Evolutionary conservation across 1,140 invertebrate genomes (phyloP), one percentile per base, ranked within the genome.

Genomic region (Matsumurasca onukii): DNA sequence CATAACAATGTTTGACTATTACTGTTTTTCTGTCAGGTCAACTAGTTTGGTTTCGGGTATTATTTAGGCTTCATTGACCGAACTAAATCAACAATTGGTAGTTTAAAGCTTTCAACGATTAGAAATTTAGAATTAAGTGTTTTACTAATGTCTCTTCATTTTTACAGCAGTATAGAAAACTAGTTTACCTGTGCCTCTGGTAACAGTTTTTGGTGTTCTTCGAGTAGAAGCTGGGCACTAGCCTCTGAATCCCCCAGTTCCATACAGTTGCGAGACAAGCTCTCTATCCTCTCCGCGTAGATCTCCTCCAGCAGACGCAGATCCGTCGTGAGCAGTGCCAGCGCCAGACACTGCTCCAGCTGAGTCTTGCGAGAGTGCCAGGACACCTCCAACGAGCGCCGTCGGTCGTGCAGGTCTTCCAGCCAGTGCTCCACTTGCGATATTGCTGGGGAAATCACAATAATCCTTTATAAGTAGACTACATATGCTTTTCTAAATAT

Each of bases 351-450:
- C 77, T 94, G 63, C 63, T 71, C 70, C 25, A 72, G 59, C 55
- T 74, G 69, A 12, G 67, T 70, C 68, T 73, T 72, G 5, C 71
- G 25, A 25, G 65, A 51, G 24, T 86, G 84, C 82, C 90, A 93
- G n/a, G 88, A 84, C 9, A 86, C 77, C 76, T 95, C 92, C 31
- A 95, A 80, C 69, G 85, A 80, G 70, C 87, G 85, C 71, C 93
- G 80, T 72, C 88, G 84, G 74, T 94, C 89, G 72, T 95, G 93
- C 22, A 95, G 80, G 31, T 84, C 83, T 75, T 93, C 90, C 70
- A 92, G 74, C 88, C 89, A 91, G 69, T 84, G 83, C 76, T 92
- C 89, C 0, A 92, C 89, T 80, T 89, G 86, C 24, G 86, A 80
- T 24, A 89, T 80, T 61, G 87, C 87, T 87, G 67, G n/a, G n/a